Evolutionary conservation across 1,140 invertebrate species (phyloP).

Genomic region (Drosophila melanica): DNA sequence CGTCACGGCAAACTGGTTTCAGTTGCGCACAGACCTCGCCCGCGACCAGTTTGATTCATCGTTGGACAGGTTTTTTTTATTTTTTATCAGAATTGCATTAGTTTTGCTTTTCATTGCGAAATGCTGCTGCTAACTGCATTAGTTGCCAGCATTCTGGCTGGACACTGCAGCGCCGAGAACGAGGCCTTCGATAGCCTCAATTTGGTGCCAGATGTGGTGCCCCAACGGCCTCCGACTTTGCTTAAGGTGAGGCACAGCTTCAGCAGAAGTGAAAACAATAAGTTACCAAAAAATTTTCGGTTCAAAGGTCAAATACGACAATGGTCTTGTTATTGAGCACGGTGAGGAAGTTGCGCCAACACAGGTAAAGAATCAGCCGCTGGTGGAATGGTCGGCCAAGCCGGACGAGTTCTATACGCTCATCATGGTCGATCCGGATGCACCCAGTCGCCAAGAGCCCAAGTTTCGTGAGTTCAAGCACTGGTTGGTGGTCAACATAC

Average conservation of each 20-base stretch:
- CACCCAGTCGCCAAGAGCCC: conserved; percentile 90
- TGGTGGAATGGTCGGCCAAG: conserved; percentile 88
- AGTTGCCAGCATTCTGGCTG: conserved; percentile 28
- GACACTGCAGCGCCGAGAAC: conserved; percentile 35
- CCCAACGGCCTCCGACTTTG: conserved; percentile 54
- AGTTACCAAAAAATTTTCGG: conserved; percentile 23
- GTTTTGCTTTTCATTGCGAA: not conserved
- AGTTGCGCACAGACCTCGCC: conserved; percentile 47
- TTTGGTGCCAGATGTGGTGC: conserved; percentile 70
- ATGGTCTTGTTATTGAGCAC: conserved; percentile 85
- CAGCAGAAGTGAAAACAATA: conserved; percentile 1
- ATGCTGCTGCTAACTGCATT: conserved; percentile 45
- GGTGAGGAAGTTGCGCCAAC: conserved; percentile 89
- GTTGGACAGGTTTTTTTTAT: not conserved
- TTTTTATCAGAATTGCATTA: conserved; percentile 2
- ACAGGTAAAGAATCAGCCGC: conserved; percentile 88
- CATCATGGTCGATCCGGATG: conserved; percentile 86
- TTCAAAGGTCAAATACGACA: conserved; percentile 85
- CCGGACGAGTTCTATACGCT: conserved; percentile 89
- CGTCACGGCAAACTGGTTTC: conserved; percentile 59
- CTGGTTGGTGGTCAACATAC: conserved; percentile 96
- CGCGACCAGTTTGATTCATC: conserved; percentile 5
- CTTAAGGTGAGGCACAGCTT: conserved; percentile 53
- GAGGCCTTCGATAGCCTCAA: conserved; percentile 41
- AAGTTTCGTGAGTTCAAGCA: conserved; percentile 95